phyloP scores from a whole-genome alignment of 2,888 invertebrate species.

The Salticus scenicus region DNA sequence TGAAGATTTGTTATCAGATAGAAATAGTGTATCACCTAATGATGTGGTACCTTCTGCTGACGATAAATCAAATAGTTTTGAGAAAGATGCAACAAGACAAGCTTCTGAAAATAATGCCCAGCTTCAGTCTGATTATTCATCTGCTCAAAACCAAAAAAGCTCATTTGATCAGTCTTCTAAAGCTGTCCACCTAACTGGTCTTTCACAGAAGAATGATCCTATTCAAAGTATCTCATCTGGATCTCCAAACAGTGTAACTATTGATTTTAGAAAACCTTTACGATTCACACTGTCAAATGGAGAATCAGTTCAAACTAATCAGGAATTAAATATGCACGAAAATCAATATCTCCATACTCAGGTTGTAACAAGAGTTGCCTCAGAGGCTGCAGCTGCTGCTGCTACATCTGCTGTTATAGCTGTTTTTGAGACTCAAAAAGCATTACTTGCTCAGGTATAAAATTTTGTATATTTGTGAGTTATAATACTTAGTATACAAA shows the following conservation, averaged over 20 bases:
- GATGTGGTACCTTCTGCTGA: neutral
- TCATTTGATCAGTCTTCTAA: constrained; percentile 2
- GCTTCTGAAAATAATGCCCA: neutral
- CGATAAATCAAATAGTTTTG: neutral
- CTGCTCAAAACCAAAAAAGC: constrained; percentile 23
- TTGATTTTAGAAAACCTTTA: constrained; percentile 52
- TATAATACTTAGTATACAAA: neutral
- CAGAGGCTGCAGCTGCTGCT: constrained; percentile 72
- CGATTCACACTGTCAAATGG: constrained; percentile 44
- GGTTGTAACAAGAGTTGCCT: constrained; percentile 62
- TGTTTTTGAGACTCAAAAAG: constrained; percentile 62
- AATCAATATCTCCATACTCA: constrained; percentile 37
- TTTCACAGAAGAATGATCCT: neutral
- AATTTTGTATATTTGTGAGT: neutral
- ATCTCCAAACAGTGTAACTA: constrained; percentile 31
- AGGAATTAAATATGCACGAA: neutral
- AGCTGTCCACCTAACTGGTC: neutral
- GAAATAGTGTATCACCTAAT: neutral
- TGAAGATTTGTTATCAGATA: neutral
- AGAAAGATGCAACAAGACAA: no score
- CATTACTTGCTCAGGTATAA: constrained; percentile 30
- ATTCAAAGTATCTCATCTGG: neutral
- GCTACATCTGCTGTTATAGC: constrained; percentile 72
- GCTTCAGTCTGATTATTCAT: neutral
- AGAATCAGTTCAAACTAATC: neutral